Evolutionary conservation across 2,888 invertebrate genomes (phyloP).

Genomic region (Quadroppia sp.): DNA sequence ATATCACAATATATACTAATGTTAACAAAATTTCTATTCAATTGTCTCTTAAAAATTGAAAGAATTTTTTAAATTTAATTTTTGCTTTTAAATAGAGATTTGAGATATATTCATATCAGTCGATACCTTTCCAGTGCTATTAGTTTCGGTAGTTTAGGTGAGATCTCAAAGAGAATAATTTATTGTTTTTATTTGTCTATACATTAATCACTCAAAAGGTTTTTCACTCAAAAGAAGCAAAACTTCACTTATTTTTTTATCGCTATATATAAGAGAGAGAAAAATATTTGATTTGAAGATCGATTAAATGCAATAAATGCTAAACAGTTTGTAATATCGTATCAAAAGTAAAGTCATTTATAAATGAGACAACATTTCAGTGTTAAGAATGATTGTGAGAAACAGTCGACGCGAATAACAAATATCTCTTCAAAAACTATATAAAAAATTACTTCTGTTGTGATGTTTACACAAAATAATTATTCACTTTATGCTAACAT

Average conservation of each 20-base stretch:
- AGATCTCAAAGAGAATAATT: not conserved
- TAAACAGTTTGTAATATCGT: not conserved
- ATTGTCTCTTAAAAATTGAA: too few relatives aligned
- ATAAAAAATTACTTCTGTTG: not conserved
- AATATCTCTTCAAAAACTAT: not conserved
- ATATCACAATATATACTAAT: too few relatives aligned
- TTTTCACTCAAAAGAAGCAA: too few relatives aligned
- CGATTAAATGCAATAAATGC: constrained; percentile 12
- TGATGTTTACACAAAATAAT: constrained; percentile 22
- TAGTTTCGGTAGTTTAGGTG: too few relatives aligned
- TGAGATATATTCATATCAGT: too few relatives aligned
- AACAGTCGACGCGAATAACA: not conserved
- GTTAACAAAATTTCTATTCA: too few relatives aligned
- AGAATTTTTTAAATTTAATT: too few relatives aligned
- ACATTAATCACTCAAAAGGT: not conserved
- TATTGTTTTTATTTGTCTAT: not conserved
- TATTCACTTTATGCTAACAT: not conserved
- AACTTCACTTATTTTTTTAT: not conserved
- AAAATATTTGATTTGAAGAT: not conserved
- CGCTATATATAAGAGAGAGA: not conserved
- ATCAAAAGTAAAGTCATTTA: not conserved
- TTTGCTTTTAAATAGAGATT: too few relatives aligned
- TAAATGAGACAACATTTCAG: constrained; percentile 12
- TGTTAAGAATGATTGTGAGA: constrained; percentile 13
- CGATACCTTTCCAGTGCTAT: too few relatives aligned